These are phyloP conservation scores for Cyphomyrus plagiostoma DNA, from an alignment of 2,113 vertebrate genomes.

Conservation along the genomic window DNA sequence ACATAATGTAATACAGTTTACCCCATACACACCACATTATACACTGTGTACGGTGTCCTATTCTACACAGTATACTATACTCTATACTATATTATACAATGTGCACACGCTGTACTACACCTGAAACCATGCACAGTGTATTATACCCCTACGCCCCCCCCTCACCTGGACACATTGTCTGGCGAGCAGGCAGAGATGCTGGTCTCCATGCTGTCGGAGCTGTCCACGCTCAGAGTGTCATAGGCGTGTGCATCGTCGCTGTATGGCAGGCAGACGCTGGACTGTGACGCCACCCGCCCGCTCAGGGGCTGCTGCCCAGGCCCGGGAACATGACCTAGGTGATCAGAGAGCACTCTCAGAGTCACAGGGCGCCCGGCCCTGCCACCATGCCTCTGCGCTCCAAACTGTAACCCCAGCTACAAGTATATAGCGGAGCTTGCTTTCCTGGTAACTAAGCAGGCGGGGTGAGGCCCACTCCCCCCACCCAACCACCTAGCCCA, in stretches of 20 bases:
- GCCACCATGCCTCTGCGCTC: neutral
- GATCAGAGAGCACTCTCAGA: neutral
- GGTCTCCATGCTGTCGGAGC: conserved; percentile 67
- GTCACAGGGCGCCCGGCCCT: neutral
- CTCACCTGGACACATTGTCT: conserved; percentile 88
- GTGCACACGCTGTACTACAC: neutral
- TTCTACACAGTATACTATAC: neutral
- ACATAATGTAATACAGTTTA: neutral
- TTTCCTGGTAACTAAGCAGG: neutral
- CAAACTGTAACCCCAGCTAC: neutral
- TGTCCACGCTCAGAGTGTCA: conserved; percentile 70
- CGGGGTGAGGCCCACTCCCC: neutral
- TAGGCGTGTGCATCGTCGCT: conserved; percentile 72
- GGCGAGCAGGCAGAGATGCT: conserved; percentile 90
- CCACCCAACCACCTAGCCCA: neutral
- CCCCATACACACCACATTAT: neutral
- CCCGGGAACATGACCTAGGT: neutral
- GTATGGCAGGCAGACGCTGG: conserved; percentile 74
- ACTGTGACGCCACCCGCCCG: conserved; percentile 74
- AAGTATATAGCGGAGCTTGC: neutral
- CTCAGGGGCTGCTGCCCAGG: conserved; percentile 45
- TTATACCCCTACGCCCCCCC: neutral
- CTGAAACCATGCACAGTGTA: neutral
- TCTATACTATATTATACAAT: neutral
- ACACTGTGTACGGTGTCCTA: neutral